These are phyloP conservation scores for Otus scops DNA, from an alignment of 2,797 vertebrate species.

Conservation along the genomic window DNA sequence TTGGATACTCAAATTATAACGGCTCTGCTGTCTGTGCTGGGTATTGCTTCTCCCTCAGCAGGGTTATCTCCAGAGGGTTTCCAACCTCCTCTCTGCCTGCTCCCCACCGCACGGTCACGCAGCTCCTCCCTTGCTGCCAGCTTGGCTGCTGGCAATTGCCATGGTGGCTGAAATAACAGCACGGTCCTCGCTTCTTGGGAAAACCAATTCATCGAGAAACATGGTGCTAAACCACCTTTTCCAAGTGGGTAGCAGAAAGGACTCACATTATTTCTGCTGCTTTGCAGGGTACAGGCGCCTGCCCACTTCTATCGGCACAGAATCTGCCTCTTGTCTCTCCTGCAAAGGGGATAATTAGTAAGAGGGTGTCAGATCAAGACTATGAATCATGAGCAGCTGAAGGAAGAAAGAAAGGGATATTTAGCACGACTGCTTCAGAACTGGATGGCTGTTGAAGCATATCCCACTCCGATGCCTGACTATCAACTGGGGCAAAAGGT, in stretches of 20 bases:
- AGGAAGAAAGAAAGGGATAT: neutral
- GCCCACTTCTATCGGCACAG: rapidly evolving
- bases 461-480: rapidly evolving
- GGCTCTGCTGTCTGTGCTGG: neutral
- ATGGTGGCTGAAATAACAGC: rapidly evolving
- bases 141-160: neutral
- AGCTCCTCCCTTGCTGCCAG: neutral
- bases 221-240: neutral
- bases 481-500: neutral
- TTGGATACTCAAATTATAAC: neutral
- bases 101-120: neutral
- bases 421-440: neutral
- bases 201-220: neutral
- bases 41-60: neutral
- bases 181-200: rapidly evolving
- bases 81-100: neutral
- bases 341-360: neutral
- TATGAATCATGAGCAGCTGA: neutral
- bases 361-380: neutral
- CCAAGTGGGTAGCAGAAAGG: neutral
- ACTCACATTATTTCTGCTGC: neutral
- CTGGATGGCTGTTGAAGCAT: neutral
- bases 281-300: neutral
- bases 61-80: neutral
- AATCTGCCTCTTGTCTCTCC: neutral